These are phyloP conservation scores for Thinocorus orbignyianus DNA, from an alignment of 2,113 vertebrate species.

Conservation along the genomic window DNA sequence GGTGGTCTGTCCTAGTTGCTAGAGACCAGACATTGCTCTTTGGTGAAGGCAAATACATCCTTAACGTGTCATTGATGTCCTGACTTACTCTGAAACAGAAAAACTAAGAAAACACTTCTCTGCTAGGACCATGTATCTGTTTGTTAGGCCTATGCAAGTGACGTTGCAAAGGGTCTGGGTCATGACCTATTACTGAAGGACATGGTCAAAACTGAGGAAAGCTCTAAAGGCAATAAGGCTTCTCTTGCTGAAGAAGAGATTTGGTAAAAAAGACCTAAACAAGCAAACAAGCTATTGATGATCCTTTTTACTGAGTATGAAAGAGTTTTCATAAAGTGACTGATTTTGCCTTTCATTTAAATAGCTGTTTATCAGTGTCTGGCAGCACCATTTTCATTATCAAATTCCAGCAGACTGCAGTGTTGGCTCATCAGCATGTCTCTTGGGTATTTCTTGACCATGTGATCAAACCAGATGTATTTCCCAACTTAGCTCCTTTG, in stretches of 20 bases:
- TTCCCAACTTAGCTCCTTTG: not conserved
- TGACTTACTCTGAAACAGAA: not conserved
- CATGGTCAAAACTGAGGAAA: not conserved
- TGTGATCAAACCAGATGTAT: not conserved
- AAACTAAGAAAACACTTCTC: not conserved
- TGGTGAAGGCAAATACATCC: not conserved
- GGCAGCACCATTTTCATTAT: conserved; percentile 1
- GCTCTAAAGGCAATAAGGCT: not conserved
- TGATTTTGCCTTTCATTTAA: not conserved
- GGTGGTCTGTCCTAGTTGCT: not conserved
- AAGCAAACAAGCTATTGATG: not conserved
- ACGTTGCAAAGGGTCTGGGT: not conserved
- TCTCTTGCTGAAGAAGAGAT: not conserved
- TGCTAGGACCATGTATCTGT: not conserved
- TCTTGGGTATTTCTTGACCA: not conserved
- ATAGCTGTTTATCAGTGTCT: not conserved
- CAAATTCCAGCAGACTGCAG: not conserved
- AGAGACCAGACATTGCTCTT: not conserved
- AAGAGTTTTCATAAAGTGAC: not conserved
- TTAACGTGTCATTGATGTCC: not conserved
- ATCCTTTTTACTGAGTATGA: not conserved
- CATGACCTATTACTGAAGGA: not conserved
- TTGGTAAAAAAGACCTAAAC: not conserved
- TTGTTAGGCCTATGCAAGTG: not conserved
- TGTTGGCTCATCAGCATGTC: not conserved